Conservation (phyloP, 2,113 vertebrate species). For the Merops nubicus region DNA sequence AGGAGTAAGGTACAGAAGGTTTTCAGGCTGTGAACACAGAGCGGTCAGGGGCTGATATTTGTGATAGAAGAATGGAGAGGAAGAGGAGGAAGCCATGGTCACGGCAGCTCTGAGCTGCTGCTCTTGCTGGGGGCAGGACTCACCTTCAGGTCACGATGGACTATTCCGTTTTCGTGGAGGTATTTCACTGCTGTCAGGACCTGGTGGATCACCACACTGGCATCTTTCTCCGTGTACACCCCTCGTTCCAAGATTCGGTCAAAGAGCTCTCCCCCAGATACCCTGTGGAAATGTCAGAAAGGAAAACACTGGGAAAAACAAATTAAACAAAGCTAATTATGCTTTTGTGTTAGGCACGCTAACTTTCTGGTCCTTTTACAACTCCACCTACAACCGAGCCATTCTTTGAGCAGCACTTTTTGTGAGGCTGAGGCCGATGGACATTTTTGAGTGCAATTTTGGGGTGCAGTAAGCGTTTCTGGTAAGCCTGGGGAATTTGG, state of each 20-base stretch:
- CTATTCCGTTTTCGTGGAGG: constrained; percentile 90
- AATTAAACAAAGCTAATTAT: accelerated
- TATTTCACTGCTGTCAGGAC: constrained; percentile 91
- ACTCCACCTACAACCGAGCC: background rate
- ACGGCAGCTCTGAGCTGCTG: accelerated
- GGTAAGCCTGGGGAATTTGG: background rate
- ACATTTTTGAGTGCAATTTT: background rate
- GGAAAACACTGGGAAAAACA: too few species aligned
- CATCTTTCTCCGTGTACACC: constrained; percentile 92
- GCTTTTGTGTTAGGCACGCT: accelerated
- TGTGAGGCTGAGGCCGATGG: background rate
- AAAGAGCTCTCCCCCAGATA: constrained; percentile 94
- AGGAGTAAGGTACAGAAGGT: constrained; percentile 88
- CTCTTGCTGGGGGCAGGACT: background rate
- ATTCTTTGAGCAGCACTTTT: background rate
- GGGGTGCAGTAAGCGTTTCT: background rate
- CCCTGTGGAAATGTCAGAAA: constrained; percentile 69
- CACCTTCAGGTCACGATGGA: constrained; percentile 95
- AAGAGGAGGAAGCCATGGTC: background rate
- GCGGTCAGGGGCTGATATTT: background rate
- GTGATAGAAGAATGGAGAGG: accelerated
- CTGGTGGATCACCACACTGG: constrained; percentile 89
- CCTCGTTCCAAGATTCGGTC: constrained; percentile 91
- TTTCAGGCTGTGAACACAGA: constrained; percentile 84
- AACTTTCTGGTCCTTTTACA: accelerated